Conservation (phyloP, 2,797 vertebrate species). For the Miichthys miiuy region DNA sequence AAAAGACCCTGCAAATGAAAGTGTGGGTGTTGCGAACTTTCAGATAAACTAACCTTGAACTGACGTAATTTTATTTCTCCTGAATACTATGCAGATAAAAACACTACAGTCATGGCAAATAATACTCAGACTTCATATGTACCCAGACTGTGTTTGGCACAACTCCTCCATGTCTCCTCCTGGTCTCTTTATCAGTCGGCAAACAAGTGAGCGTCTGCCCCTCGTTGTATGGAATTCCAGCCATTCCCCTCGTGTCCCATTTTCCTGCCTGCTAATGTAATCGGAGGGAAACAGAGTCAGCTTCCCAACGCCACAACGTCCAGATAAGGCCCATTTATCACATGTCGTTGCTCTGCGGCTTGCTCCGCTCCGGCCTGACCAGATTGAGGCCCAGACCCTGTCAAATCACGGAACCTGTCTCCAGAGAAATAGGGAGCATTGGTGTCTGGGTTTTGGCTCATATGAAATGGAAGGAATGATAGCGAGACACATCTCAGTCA, state of each 20-base stretch:
- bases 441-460: conserved; percentile 65
- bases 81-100: conserved; percentile 17
- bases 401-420: conserved; percentile 72
- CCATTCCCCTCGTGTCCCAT: conserved; percentile 76
- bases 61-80: background rate
- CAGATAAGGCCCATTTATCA: conserved; percentile 88
- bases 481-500: conserved; percentile 53
- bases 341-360: conserved; percentile 73
- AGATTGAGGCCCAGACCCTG: conserved; percentile 74
- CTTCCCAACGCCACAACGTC: conserved; percentile 82
- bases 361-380: conserved; percentile 66
- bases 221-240: conserved; percentile 79
- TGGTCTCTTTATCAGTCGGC: conserved; percentile 74
- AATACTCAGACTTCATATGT: conserved; percentile 25
- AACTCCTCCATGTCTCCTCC: conserved; percentile 43
- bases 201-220: conserved; percentile 77
- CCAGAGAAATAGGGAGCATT: conserved; percentile 57
- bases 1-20: conserved; percentile 1
- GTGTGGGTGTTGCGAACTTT: background rate
- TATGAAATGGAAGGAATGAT: conserved; percentile 64
- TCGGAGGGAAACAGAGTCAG: conserved; percentile 83
- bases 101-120: conserved; percentile 33
- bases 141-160: conserved; percentile 28
- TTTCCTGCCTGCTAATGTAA: conserved; percentile 87
- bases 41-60: conserved; percentile 11